Evolutionary conservation across 2,888 invertebrate species (phyloP).

Genomic region (Dendrolimus houi): DNA sequence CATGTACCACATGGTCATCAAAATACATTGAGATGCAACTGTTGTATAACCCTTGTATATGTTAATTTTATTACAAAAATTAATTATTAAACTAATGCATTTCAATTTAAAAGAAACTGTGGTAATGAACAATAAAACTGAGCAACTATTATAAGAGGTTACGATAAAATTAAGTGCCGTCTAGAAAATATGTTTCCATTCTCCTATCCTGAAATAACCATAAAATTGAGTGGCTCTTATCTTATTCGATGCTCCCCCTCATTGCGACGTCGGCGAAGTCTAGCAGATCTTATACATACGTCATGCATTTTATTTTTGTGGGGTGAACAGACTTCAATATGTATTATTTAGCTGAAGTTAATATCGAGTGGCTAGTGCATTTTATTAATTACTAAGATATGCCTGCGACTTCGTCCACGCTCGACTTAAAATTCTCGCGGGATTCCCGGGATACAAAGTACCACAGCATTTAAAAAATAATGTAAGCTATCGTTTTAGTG

Average conservation of each 20-base stretch:
- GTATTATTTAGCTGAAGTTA: too few species aligned
- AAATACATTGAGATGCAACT: constrained; percentile 13
- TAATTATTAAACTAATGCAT: too few species aligned
- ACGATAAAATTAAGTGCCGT: background rate
- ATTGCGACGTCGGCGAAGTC: constrained; percentile 3
- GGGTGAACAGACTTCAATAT: too few species aligned
- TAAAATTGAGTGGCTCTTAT: constrained; percentile 13
- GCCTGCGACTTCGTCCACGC: too few species aligned
- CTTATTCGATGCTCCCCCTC: constrained; percentile 10
- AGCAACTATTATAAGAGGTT: background rate
- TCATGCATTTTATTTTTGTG: background rate
- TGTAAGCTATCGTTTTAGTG: too few species aligned
- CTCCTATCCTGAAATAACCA: constrained; percentile 10
- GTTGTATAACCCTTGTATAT: background rate
- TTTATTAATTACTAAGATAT: too few species aligned
- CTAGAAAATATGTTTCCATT: background rate
- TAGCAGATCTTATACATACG: background rate
- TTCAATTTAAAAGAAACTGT: background rate
- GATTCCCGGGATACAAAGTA: too few species aligned
- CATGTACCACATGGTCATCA: constrained; percentile 14
- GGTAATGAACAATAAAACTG: background rate
- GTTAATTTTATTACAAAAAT: background rate
- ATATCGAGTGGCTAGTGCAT: too few species aligned
- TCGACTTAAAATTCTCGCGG: too few species aligned
- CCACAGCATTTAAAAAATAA: too few species aligned